Percentiles rank a stretch among this genome's conserved stretches.
Evolutionary conservation across 2,797 vertebrate genomes (phyloP).

Genomic region (Micrastur ruficollis): DNA sequence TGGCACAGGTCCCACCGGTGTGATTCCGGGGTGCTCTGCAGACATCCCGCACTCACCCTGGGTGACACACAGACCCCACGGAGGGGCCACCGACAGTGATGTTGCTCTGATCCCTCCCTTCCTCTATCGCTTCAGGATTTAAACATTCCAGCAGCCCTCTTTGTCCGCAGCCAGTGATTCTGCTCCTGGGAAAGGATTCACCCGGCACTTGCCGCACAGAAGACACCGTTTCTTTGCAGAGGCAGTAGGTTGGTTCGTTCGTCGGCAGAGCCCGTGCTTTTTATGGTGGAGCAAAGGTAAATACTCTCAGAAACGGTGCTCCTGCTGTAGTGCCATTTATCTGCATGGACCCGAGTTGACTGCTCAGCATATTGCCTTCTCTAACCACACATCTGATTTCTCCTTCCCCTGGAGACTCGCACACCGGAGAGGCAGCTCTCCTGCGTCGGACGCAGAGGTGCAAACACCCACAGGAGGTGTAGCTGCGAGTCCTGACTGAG

Average conservation of each 20-base stretch:
- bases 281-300: not conserved
- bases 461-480: not conserved
- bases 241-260: not conserved
- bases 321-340: not conserved
- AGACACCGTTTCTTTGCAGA: not conserved
- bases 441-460: rapidly evolving
- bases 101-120: not conserved
- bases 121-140: not conserved
- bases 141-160: not conserved
- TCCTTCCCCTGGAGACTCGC: not conserved
- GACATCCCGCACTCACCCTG: not conserved
- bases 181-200: not conserved
- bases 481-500: not conserved
- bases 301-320: not conserved
- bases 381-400: not conserved
- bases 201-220: rapidly evolving
- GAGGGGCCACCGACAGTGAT: not conserved
- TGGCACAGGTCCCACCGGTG: not conserved
- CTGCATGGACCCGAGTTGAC: not conserved
- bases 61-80: not conserved
- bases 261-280: not conserved
- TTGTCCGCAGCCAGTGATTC: not conserved
- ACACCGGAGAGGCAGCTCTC: not conserved
- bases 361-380: not conserved
- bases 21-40: not conserved